Evolutionary conservation across 2,113 vertebrate species (phyloP).

Genomic region (Dipodomys stephensi): DNA sequence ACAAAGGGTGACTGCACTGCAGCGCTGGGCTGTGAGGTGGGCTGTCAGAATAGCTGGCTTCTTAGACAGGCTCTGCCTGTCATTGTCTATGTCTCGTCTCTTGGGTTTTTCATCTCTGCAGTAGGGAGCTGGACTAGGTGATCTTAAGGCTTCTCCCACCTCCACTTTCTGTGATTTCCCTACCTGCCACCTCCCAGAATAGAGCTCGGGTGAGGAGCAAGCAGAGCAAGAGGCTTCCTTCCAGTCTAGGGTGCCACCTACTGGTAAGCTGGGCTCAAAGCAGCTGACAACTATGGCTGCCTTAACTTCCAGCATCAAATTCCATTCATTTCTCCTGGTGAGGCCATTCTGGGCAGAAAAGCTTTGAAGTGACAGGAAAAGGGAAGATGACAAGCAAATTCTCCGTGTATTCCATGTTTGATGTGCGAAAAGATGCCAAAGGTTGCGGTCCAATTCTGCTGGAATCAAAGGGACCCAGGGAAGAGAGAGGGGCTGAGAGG

Average conservation of each 20-base stretch:
- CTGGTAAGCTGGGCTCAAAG: conserved; percentile 32
- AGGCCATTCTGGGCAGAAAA: neutral
- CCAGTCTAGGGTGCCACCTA: conserved; percentile 73
- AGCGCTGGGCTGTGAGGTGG: neutral
- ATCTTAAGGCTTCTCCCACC: neutral
- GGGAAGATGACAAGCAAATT: neutral
- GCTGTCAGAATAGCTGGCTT: no score
- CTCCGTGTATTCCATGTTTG: neutral
- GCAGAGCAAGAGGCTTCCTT: neutral
- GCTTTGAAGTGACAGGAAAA: neutral
- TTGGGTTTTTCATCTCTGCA: neutral
- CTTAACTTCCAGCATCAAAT: neutral
- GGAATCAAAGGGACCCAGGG: neutral
- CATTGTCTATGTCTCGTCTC: neutral
- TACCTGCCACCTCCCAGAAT: neutral
- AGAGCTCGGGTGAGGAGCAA: neutral
- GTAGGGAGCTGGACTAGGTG: neutral
- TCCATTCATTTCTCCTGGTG: neutral
- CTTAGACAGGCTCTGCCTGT: neutral
- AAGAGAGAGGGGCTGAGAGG: neutral
- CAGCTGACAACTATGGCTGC: neutral
- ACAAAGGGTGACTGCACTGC: neutral
- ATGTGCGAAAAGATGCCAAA: neutral
- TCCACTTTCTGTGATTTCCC: neutral
- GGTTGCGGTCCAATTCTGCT: neutral